phyloP scores from a whole-genome alignment of 2,113 vertebrate genomes.

The Brachyhypopomus occidentalis region DNA sequence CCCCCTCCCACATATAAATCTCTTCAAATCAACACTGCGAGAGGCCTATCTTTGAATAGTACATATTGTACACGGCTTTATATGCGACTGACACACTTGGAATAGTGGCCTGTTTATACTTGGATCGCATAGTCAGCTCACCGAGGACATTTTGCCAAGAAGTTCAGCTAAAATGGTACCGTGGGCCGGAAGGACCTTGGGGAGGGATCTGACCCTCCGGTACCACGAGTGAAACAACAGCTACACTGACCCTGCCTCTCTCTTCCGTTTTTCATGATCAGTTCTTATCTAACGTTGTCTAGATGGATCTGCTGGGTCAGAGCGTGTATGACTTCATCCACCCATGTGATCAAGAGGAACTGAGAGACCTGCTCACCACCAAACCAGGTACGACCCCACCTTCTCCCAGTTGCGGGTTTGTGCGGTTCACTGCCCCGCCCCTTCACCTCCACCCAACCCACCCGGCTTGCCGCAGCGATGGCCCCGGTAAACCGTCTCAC shows the following conservation, averaged over 20 bases:
- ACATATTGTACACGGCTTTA: not conserved
- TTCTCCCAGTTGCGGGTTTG: no score
- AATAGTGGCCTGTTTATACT: not conserved
- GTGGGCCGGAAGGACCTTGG: not conserved
- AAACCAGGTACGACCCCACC: constrained; percentile 69
- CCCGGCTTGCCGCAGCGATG: no score
- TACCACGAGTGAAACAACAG: not conserved
- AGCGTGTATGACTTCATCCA: constrained; percentile 85
- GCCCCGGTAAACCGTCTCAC: no score
- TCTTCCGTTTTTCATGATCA: not conserved
- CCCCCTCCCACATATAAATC: not conserved
- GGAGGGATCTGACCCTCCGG: not conserved
- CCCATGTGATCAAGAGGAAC: constrained; percentile 87
- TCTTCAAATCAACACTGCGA: not conserved
- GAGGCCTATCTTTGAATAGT: not conserved
- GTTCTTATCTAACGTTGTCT: constrained; percentile 35
- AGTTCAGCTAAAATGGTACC: not conserved
- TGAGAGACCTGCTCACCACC: constrained; percentile 79
- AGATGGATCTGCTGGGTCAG: constrained; percentile 88
- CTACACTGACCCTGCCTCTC: not conserved
- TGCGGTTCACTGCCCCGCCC: no score
- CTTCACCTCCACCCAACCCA: no score
- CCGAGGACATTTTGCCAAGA: constrained; percentile 10
- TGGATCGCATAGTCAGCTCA: not conserved
- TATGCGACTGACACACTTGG: constrained; percentile 5